Evolutionary conservation across 2,888 invertebrate genomes (phyloP).

Genomic region (Congeria kusceri): DNA sequence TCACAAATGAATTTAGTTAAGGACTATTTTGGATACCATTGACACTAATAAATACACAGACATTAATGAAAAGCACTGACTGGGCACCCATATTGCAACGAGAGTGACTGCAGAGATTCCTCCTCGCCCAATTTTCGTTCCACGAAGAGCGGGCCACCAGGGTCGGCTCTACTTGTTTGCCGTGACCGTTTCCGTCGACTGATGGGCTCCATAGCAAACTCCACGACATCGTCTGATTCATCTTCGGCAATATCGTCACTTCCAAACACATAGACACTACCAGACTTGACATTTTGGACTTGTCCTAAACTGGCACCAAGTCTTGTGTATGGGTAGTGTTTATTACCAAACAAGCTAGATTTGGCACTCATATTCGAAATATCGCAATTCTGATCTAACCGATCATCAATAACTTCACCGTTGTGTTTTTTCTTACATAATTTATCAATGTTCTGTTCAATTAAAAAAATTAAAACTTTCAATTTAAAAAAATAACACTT

Average conservation of each 20-base stretch:
- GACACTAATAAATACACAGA: neutral
- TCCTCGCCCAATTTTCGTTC: conserved; percentile 76
- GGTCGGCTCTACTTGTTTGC: conserved; percentile 29
- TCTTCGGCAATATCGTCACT: conserved; percentile 73
- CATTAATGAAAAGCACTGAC: conserved; percentile 61
- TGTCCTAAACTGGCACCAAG: conserved; percentile 66
- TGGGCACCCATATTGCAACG: conserved; percentile 81
- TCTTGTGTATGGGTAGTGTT: conserved; percentile 48
- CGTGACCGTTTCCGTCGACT: conserved; percentile 66
- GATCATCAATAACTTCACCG: no score
- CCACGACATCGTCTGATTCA: conserved; percentile 71
- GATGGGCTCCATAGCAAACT: conserved; percentile 78
- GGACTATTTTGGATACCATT: no score
- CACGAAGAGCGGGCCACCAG: conserved; percentile 69
- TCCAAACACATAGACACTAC: conserved; percentile 80
- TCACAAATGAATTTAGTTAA: no score
- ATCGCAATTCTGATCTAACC: no score
- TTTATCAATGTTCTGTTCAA: conserved; percentile 8
- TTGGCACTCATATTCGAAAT: conserved; percentile 28
- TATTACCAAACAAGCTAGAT: conserved; percentile 31
- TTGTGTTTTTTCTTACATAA: neutral
- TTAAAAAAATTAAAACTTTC: conserved; percentile 16
- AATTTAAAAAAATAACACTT: conserved; percentile 8
- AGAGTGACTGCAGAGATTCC: conserved; percentile 79
- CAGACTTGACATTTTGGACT: conserved; percentile 78